Percentiles rank a stretch among this genome's conserved stretches.
These are phyloP conservation scores for Henricia sp. DNA, from an alignment of 53 echinoderm and acorn worm species.

Conservation along the genomic window DNA sequence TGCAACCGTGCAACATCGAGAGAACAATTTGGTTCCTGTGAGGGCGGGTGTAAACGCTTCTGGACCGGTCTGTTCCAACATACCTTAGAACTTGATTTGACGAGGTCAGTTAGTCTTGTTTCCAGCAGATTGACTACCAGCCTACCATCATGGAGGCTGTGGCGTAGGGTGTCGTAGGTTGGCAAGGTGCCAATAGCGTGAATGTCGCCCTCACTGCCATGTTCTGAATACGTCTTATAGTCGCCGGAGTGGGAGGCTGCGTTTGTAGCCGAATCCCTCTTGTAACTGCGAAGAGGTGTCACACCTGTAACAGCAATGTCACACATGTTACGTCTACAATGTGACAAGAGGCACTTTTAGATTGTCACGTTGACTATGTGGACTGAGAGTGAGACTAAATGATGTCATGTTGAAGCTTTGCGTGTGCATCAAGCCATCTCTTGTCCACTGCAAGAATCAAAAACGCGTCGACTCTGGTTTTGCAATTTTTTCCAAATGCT, in stretches of 20 bases:
- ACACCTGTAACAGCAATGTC: slow-evolving; percentile 26
- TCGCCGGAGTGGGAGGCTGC: background rate
- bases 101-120: slow-evolving; percentile 34
- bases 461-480: no score
- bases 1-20: no score
- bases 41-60: no score
- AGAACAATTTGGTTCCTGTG: no score
- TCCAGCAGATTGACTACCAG: slow-evolving; percentile 55
- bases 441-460: no score
- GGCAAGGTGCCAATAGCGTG: slow-evolving; percentile 69
- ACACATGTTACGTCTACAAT: no score
- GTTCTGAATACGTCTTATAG: background rate
- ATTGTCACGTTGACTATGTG: no score
- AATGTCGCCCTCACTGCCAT: slow-evolving; percentile 31
- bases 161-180: slow-evolving; percentile 62
- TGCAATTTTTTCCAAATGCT: no score
- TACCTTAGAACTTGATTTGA: slow-evolving; percentile 27
- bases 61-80: background rate
- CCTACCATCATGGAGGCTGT: slow-evolving; percentile 46
- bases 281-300: slow-evolving; percentile 15
- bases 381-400: no score
- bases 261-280: background rate
- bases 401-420: no score
- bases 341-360: no score
- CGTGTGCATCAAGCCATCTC: no score